Evolutionary conservation across 2,113 vertebrate genomes (phyloP), one percentile per base, ranked within the genome.

Genomic region (Ictalurus punctatus): DNA sequence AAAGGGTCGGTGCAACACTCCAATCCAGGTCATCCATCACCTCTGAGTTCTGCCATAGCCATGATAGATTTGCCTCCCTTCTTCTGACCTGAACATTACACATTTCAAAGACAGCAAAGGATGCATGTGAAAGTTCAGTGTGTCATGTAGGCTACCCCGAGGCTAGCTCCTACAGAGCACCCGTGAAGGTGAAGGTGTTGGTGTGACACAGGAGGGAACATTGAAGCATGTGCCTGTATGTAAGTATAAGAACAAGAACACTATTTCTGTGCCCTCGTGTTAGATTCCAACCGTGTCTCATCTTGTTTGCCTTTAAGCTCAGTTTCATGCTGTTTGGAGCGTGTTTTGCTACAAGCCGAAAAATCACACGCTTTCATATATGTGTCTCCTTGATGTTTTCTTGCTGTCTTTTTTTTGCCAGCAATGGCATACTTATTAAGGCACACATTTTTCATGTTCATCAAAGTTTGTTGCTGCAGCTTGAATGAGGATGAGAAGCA

Each of bases 241-340:
- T 91, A 93, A 93, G 93, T 93, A 93, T 95, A 90, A 88, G 27
- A 58, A 71, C 61, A 82, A 90, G 91, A 95, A 86, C 92, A 94
- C 88, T 90, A 94, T 96, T 95, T 94, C 93, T 94, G 92, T 94
- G 91, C 92, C 91, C 94, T 83, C 84, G 69, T 91, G 85, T 89
- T 92, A 92, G 84, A 81, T 94, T 95, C 92, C 91, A 93, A 93
- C 92, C 89, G 85, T 92, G 93, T 94, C 93, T 94, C 94, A 93
- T 94, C 93, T 94, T 89, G 89, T 95, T 94, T 95, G 93, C 93
- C 94, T 94, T 90, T 92, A 93, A 95, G 94, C 94, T 90, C 91
- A 89, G 94, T 90, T 93, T 91, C 94, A 95, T 93, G 91, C 94
- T 94, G 93, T 92, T 93, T 94, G 89, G 90, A 94, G 93, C 90